Conservation (phyloP, 35 echinoderm and acorn worm genomes). For the Hemicentrotus pulcherrimus region DNA sequence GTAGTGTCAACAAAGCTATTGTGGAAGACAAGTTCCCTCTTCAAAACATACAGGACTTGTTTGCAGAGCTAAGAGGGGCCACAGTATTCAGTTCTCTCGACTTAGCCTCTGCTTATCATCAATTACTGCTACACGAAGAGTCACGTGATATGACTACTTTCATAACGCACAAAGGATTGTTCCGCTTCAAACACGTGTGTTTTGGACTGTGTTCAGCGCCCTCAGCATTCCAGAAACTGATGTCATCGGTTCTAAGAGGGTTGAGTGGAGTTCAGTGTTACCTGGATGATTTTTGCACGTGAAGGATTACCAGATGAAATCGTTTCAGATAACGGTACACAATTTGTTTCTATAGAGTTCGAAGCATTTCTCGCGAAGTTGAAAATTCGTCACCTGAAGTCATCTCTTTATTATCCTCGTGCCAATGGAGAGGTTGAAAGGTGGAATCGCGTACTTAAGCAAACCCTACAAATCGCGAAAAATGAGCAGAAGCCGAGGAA, state of each 20-base stretch:
- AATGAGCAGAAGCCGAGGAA: not conserved
- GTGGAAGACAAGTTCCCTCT: conserved; percentile 65
- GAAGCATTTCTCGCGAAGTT: not conserved
- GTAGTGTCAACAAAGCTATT: conserved; percentile 62
- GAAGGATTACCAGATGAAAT: conserved; percentile 62
- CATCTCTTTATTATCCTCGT: not conserved
- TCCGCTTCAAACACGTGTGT: conserved; percentile 47
- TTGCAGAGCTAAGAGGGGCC: not conserved
- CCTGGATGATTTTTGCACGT: conserved; percentile 64
- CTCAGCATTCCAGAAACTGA: conserved; percentile 69
- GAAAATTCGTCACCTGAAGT: not conserved
- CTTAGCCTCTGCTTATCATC: conserved; percentile 55
- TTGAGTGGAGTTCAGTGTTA: conserved; percentile 46
- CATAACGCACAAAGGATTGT: conserved; percentile 60
- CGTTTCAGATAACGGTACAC: not conserved
- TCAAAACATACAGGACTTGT: conserved; percentile 50
- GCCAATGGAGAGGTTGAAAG: not conserved
- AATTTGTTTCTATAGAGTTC: not conserved
- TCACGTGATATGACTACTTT: conserved; percentile 55
- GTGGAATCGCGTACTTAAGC: not conserved
- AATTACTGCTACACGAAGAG: conserved; percentile 47
- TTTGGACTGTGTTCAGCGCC: conserved; percentile 60
- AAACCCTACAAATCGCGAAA: not conserved
- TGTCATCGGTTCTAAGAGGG: conserved; percentile 39
- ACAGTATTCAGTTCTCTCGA: conserved; percentile 48